phyloP scores from a whole-genome alignment of 1,140 invertebrate genomes.

The Hestina assimilis region DNA sequence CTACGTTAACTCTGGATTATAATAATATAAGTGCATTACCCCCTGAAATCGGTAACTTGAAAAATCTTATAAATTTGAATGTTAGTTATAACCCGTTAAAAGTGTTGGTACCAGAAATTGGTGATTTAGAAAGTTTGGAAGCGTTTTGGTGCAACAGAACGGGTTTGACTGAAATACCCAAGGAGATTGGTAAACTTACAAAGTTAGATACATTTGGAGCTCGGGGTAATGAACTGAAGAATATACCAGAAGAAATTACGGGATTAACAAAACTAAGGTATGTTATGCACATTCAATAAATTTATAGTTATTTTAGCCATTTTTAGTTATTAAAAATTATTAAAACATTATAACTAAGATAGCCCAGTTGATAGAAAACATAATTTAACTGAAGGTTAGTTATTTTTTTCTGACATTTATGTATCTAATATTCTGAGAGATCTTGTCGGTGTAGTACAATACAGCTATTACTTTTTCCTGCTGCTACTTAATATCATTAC shows the following conservation, averaged over 20 bases:
- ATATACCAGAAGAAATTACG: constrained; percentile 77
- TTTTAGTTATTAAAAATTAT: too few relatives aligned
- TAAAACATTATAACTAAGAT: too few relatives aligned
- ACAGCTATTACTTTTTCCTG: too few relatives aligned
- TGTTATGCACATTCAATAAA: constrained; percentile 11
- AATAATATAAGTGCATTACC: constrained; percentile 84
- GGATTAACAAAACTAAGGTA: constrained; percentile 76
- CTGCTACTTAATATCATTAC: too few relatives aligned
- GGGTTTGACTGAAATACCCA: constrained; percentile 78
- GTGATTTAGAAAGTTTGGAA: constrained; percentile 85
- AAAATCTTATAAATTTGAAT: constrained; percentile 87
- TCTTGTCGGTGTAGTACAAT: too few relatives aligned
- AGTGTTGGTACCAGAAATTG: constrained; percentile 83
- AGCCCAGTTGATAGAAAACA: too few relatives aligned
- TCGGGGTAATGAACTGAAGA: constrained; percentile 79
- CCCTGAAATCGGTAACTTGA: constrained; percentile 79
- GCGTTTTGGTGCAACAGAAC: constrained; percentile 85
- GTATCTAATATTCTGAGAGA: too few relatives aligned
- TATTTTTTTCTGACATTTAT: too few relatives aligned
- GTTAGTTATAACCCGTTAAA: constrained; percentile 89
- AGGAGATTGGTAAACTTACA: constrained; percentile 83
- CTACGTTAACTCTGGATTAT: constrained; percentile 80
- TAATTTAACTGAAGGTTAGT: too few relatives aligned
- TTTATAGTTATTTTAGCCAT: too few relatives aligned
- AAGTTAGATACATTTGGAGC: constrained; percentile 86